Evolutionary conservation across 2,888 invertebrate species (phyloP), one percentile per base, ranked within the genome.

Genomic region (Zygaena filipendulae): DNA sequence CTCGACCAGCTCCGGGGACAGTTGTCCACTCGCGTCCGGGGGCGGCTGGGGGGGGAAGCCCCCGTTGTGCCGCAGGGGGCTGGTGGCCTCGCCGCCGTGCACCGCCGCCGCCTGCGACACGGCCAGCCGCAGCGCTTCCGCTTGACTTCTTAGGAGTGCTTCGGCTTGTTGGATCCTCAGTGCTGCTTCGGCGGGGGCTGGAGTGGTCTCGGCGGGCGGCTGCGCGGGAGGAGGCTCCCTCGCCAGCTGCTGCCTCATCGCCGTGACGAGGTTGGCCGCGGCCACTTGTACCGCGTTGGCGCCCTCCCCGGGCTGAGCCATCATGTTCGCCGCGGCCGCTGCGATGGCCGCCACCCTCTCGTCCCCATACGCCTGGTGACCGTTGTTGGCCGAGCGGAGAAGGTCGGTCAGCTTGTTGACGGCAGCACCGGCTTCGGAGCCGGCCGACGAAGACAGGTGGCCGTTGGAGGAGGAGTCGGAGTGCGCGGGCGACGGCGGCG

Each of bases 381-480:
- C 85, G 40, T 86, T 87, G 54, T 89, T 90, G 2, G 70, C 69
- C 25, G 70, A 67, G 53, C 88, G 85, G 47, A 87, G 85, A 24
- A 90, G 66, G 25, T 77, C 79, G 6, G 69, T 50, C 5, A 77
- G 57, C 74, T 84, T 77, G 59, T 86, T 87, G 35, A 87, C 84
- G 33, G 83, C 82, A 39, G 79, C 80, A 30, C 83, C 83, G 29
- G 86, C 84, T 75, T 91, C 91, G 10, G 91, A 90, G 11, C 90
- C 88, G 14, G 90, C 88, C 10, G 91, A 91, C 11, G 91, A 91
- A 5, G 91, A 90, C 3, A 91, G 79, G 30, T 91, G 83, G 28
- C 91, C 91, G 51, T 90, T 91, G 14, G 92, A 92, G 12, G 92
- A 92, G 51, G 91, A 91, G 66, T 93, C 93, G 23, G 92, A 92